phyloP scores from a whole-genome alignment of 1,140 invertebrate species.

The Drosophila bipectinata region DNA sequence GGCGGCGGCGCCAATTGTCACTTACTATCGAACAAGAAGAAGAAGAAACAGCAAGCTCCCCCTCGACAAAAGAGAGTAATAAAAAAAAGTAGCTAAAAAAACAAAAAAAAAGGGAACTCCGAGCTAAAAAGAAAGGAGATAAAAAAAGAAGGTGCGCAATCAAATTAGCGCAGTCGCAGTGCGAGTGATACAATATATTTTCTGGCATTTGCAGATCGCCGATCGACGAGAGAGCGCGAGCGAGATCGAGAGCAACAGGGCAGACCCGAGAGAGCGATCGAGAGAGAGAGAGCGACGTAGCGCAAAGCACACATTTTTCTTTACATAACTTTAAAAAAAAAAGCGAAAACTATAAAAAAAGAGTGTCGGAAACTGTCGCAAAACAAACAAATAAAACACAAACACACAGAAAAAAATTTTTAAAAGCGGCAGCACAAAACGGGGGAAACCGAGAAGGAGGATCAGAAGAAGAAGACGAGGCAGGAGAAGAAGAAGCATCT shows the following conservation, averaged over 20 bases:
- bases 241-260: neutral
- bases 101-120: conserved; percentile 2
- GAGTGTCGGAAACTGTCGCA: conserved; percentile 25
- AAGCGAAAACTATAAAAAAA: conserved; percentile 2
- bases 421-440: neutral
- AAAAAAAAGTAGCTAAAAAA: conserved; percentile 24
- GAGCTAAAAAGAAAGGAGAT: neutral
- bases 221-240: conserved; percentile 8
- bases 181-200: conserved; percentile 24
- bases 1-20: conserved; percentile 72
- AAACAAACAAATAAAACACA: conserved; percentile 34
- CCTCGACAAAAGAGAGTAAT: neutral
- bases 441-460: neutral
- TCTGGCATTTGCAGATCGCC: conserved; percentile 38
- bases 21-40: conserved; percentile 73
- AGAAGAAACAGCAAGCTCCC: conserved; percentile 41
- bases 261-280: conserved; percentile 10
- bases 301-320: conserved; percentile 51
- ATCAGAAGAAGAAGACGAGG: conserved; percentile 9
- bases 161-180: conserved; percentile 12
- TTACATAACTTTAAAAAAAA: conserved; percentile 46
- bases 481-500: conserved; percentile 13
- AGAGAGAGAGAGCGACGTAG: conserved; percentile 24
- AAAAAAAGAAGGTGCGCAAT: conserved; percentile 16
- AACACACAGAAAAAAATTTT: conserved; percentile 18